Percentiles rank a stretch among this genome's conserved stretches.
Evolutionary conservation across 2,113 vertebrate genomes (phyloP).

Genomic region (Antechinus stuartii): DNA sequence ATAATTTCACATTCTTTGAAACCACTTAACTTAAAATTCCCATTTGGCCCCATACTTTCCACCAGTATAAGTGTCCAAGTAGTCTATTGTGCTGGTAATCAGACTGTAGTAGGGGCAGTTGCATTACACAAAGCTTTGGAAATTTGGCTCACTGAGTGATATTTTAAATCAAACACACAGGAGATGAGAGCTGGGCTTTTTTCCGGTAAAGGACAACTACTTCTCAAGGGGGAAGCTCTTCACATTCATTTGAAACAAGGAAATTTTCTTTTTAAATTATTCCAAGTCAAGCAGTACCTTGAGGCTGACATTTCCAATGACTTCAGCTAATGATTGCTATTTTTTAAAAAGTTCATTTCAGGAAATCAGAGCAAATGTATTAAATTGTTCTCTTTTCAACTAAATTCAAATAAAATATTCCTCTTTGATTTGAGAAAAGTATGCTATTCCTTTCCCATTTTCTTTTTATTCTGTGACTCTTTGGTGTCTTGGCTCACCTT

Average conservation of each 20-base stretch:
- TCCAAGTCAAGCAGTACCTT: neutral
- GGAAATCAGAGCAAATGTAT: neutral
- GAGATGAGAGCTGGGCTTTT: neutral
- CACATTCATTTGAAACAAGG: slow-evolving; percentile 8
- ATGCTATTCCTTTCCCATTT: neutral
- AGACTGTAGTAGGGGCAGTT: accelerated
- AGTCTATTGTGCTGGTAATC: accelerated
- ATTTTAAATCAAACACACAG: neutral
- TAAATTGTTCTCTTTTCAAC: slow-evolving; percentile 17
- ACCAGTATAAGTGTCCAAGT: accelerated
- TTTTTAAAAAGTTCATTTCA: slow-evolving; percentile 21
- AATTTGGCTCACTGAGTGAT: neutral
- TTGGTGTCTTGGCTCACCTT: slow-evolving; percentile 86
- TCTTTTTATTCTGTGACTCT: neutral
- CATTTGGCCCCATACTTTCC: neutral
- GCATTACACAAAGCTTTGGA: accelerated
- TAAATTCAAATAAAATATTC: neutral
- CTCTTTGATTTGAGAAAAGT: neutral
- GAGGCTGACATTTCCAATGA: slow-evolving; percentile 33
- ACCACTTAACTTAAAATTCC: neutral
- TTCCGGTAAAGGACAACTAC: neutral
- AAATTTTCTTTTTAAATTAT: neutral
- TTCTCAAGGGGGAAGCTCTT: neutral
- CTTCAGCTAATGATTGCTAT: neutral
- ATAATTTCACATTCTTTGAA: neutral